phyloP scores from a whole-genome alignment of 2,888 invertebrate genomes.

The Diachrysia chrysitis region DNA sequence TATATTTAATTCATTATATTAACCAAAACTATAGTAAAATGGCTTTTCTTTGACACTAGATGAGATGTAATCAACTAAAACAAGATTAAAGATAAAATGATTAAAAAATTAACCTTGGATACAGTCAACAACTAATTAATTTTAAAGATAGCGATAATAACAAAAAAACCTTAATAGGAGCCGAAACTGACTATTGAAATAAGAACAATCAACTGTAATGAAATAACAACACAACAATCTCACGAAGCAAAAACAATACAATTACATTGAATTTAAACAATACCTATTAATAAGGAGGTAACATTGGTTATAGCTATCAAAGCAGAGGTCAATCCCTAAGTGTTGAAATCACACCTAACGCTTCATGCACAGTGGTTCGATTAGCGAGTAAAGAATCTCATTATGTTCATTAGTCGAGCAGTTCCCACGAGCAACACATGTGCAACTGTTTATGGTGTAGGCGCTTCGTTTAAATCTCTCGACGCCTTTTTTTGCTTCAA shows the following conservation, averaged over 20 bases:
- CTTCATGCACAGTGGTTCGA: constrained; percentile 64
- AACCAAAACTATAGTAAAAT: background rate
- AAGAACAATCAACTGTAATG: constrained; percentile 43
- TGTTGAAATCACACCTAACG: constrained; percentile 58
- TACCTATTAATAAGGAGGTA: constrained; percentile 35
- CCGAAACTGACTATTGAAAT: constrained; percentile 12
- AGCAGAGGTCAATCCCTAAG: constrained; percentile 50
- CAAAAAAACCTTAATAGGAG: constrained; percentile 22
- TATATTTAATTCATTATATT: background rate
- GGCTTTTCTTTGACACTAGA: background rate
- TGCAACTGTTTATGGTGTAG: constrained; percentile 75
- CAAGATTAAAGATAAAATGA: background rate
- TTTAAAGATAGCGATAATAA: background rate
- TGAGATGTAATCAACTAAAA: background rate
- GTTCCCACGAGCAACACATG: constrained; percentile 84
- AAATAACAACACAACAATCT: constrained; percentile 44
- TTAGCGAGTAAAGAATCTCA: constrained; percentile 80
- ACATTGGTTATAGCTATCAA: constrained; percentile 24
- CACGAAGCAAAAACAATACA: constrained; percentile 36
- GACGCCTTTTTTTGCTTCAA: constrained; percentile 68
- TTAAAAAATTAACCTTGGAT: constrained; percentile 4
- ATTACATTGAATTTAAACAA: constrained; percentile 28
- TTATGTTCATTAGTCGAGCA: constrained; percentile 75
- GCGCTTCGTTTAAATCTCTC: constrained; percentile 76
- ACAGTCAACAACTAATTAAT: constrained; percentile 2